A percentile compares a stretch with the other conserved stretches of the same genome.
Evolutionary conservation across 2,113 vertebrate species (phyloP).

Genomic region (Amphilophus citrinellus): DNA sequence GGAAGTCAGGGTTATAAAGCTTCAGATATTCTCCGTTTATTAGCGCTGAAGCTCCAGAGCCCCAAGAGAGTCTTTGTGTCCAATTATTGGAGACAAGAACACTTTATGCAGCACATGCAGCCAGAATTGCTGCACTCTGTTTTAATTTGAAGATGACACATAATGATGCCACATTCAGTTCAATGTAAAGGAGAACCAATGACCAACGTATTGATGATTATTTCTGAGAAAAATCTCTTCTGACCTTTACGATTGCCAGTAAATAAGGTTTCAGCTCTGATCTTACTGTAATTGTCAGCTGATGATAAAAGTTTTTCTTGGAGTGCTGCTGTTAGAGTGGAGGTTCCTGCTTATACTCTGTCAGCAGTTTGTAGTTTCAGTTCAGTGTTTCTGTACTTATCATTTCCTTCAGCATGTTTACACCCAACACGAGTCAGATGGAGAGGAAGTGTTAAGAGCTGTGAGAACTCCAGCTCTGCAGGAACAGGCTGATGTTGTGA

Average conservation of each 20-base stretch:
- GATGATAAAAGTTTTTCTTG: fast-evolving
- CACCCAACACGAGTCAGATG: not conserved
- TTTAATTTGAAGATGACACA: not conserved
- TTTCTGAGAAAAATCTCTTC: not conserved
- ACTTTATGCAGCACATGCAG: no score
- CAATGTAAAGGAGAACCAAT: fast-evolving
- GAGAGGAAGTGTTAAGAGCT: not conserved
- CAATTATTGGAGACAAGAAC: no score
- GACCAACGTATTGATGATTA: fast-evolving
- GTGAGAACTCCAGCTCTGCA: not conserved
- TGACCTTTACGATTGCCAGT: fast-evolving
- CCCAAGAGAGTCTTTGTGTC: no score
- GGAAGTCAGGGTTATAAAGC: not conserved
- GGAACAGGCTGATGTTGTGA: not conserved
- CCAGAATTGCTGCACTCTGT: fast-evolving
- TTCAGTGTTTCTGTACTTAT: slow-evolving; percentile 46
- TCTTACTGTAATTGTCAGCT: not conserved
- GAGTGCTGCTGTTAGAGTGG: not conserved
- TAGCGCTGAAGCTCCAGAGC: not conserved
- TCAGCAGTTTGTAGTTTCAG: slow-evolving; percentile 50
- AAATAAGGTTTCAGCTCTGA: not conserved
- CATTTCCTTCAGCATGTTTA: slow-evolving; percentile 14
- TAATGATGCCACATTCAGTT: not conserved
- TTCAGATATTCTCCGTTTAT: not conserved
- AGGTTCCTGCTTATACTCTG: not conserved